A percentile compares a stretch with the other conserved stretches of the same genome.
These are phyloP conservation scores for Platerodrilus igneus DNA, from an alignment of 2,888 invertebrate species.

Conservation along the genomic window DNA sequence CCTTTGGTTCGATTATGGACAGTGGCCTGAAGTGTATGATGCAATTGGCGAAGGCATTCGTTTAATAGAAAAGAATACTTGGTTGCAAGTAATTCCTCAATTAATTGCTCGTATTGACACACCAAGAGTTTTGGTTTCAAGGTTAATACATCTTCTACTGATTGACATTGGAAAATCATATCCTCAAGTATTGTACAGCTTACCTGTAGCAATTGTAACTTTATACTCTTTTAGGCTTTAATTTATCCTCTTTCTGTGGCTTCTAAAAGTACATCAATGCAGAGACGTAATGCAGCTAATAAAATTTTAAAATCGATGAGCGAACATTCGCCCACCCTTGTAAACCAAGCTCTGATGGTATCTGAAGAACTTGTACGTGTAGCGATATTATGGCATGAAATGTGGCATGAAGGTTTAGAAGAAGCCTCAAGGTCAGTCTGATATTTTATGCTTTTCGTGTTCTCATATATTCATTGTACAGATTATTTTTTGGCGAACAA, in stretches of 20 bases:
- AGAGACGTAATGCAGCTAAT: constrained; percentile 85
- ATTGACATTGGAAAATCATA: constrained; percentile 97
- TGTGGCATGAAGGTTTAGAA: constrained; percentile 97
- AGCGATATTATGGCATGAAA: constrained; percentile 98
- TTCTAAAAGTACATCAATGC: constrained; percentile 84
- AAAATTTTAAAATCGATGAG: constrained; percentile 93
- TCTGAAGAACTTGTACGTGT: constrained; percentile 95
- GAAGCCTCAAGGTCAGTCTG: constrained; percentile 70
- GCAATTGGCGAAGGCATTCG: constrained; percentile 89
- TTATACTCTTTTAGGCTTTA: constrained; percentile 75
- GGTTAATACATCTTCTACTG: constrained; percentile 86
- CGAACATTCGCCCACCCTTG: constrained; percentile 86
- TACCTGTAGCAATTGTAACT: constrained; percentile 1
- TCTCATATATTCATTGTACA: constrained; percentile 24
- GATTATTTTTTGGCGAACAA: constrained; percentile 91
- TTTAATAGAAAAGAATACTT: constrained; percentile 93
- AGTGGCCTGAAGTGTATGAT: constrained; percentile 88
- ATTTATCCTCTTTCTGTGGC: constrained; percentile 98
- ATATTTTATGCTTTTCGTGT: constrained; percentile 2
- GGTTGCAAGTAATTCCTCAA: constrained; percentile 99
- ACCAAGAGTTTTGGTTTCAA: constrained; percentile 79
- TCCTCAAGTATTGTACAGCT: constrained; percentile 55
- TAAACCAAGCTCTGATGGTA: constrained; percentile 94
- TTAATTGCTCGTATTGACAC: constrained; percentile 97
- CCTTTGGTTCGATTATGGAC: constrained; percentile 97